Conservation (phyloP, 1,140 invertebrate species). For the Gonatopus flavifemur region DNA sequence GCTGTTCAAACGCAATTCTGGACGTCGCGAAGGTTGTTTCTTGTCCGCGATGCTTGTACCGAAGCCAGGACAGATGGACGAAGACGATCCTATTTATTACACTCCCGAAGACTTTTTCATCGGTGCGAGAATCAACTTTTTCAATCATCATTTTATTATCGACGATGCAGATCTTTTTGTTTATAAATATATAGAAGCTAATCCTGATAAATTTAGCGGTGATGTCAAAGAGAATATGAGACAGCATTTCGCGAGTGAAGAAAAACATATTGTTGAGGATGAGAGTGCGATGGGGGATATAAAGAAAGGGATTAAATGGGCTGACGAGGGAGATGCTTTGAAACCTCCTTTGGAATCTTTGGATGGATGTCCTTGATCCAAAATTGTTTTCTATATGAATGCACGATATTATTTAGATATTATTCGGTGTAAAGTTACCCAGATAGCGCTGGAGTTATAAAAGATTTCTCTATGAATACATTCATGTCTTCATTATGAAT, state of each 20-base stretch:
- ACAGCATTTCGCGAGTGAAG: slow-evolving; percentile 64
- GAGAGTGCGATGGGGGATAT: slow-evolving; percentile 19
- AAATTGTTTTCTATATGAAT: too few species aligned
- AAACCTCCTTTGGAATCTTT: too few species aligned
- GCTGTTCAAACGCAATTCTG: slow-evolving; percentile 66
- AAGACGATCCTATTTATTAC: slow-evolving; percentile 65
- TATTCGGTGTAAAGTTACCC: too few species aligned
- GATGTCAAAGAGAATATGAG: slow-evolving; percentile 65
- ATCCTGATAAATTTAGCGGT: slow-evolving; percentile 67
- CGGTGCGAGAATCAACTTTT: slow-evolving; percentile 65
- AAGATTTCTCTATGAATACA: too few species aligned
- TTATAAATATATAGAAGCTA: slow-evolving; percentile 70
- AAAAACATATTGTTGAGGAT: slow-evolving; percentile 62
- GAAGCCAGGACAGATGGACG: slow-evolving; percentile 67
- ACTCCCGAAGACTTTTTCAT: slow-evolving; percentile 70
- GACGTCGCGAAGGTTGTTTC: slow-evolving; percentile 71
- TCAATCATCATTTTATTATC: slow-evolving; percentile 68
- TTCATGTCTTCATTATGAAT: too few species aligned
- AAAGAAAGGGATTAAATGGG: not conserved
- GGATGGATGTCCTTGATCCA: too few species aligned
- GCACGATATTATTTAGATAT: too few species aligned
- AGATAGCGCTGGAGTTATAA: too few species aligned
- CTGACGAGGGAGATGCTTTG: not conserved
- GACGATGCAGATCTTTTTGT: slow-evolving; percentile 70
- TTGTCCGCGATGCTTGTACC: slow-evolving; percentile 67